Base-by-base conservation (phyloP, 64 coral and sea anemone genomes). In the Pachyseris speciosa region DNA sequence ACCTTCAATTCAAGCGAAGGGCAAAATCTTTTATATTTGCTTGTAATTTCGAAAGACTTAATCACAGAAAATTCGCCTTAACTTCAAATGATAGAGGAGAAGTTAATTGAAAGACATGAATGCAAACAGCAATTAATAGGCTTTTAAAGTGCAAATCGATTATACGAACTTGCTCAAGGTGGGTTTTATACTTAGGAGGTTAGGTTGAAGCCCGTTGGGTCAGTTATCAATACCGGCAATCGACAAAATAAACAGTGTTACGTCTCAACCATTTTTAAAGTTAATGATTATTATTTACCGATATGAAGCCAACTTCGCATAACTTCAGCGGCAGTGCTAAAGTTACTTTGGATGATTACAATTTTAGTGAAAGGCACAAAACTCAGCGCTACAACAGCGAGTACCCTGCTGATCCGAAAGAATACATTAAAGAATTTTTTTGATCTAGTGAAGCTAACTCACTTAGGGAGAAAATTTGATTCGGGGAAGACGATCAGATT, bases 391-490 rank as follows among this genome's bases (percentile, higher is more conserved):
- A 57, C 47, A 37, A 57, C 0, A 6, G 20, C 15, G 4, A 9
- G 36, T 8, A 4, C 26, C 77, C 53, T 34, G 77, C 77, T 81
- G 77, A 81, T 81, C 77, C n/a, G 39, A 26, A 17, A 34, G 77
- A 81, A 81, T 81, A 40, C 30, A 81, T 81, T 61, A 81, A 58
- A 79, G 32, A 55, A 17, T 22, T 24, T 13, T 61, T 81, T 61
- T 81, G 52, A 61, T 81, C 77, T 40, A 25, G 53, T 37, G n/a
- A 63, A 80, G 52, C 4, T 81, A 6, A 13, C 17, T 34, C 26
- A 80, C 10, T 37, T 41, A 19, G 26, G 17, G 4, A 44, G 13
- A 25, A 24, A 19, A 32, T 48, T 51, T 77, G 26, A 45, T 11
- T 75, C 2, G 12, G n/a, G 28, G 26, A 51, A 20, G 4, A 37